These are phyloP conservation scores for Hylaeus anthracinus DNA, from an alignment of 1,140 invertebrate species.

Conservation along the genomic window DNA sequence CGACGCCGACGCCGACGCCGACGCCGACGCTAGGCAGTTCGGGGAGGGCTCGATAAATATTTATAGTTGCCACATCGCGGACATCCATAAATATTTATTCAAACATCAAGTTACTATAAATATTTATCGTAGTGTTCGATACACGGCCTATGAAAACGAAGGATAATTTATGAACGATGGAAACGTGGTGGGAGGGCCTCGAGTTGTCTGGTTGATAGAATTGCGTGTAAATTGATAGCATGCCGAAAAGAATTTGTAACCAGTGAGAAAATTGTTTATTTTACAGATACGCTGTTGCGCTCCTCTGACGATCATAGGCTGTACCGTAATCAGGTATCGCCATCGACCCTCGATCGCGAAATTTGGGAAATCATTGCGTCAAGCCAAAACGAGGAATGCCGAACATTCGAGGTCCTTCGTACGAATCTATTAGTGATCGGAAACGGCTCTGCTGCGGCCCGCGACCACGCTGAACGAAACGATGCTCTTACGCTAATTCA, in stretches of 20 bases:
- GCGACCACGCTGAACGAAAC: conserved; percentile 11
- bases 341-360: not conserved
- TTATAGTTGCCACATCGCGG: conserved; percentile 29
- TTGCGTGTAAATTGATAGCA: conserved; percentile 30
- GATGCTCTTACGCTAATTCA: conserved; percentile 62
- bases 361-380: not conserved
- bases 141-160: conserved; percentile 44
- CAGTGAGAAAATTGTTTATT: not conserved
- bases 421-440: conserved; percentile 49
- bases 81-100: conserved; percentile 46
- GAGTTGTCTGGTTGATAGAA: not conserved
- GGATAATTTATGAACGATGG: conserved; percentile 46
- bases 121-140: conserved; percentile 37
- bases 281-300: not conserved
- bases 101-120: conserved; percentile 51
- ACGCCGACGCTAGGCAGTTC: not conserved
- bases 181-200: conserved; percentile 32
- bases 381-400: not conserved
- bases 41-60: conserved; percentile 31
- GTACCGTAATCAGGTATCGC: no score
- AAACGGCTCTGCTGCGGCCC: not conserved
- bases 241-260: conserved; percentile 27
- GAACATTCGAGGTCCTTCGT: conserved; percentile 13
- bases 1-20: no score
- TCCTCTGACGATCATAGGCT: no score